Base-by-base conservation (phyloP, 2,797 vertebrate species). In the Parauchenoglanis ngamensis region DNA sequence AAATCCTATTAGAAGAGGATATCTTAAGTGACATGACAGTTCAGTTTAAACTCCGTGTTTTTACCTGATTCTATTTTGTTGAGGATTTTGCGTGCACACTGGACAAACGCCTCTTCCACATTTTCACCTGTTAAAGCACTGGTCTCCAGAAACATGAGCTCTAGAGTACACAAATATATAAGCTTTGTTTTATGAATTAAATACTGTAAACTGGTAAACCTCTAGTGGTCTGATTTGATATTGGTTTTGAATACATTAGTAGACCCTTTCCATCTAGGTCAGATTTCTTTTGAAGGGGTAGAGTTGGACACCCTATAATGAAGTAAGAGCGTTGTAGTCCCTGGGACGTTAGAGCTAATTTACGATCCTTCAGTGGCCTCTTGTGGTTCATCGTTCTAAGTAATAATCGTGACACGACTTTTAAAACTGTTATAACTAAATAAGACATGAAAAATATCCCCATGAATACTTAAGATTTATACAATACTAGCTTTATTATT, bases 31-130 rank as follows among this genome's bases (percentile, higher is more conserved):
- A 31, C 28, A 56, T 25, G 6, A 8, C 77, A 85, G 10, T 40
- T 54, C 7, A 17, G 73, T 25, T 40, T 72, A 0, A 81, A 56
- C 0, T 86, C 57, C 70, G 31, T 28, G 85, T 31, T 56, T 67
- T 28, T 92, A 98, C 98, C 98, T 90, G 98, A 98, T 90, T 98
- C 98, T 0, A 98, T 98, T 94, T 98, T 98, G 93, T 97, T 98
- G 87, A 98, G 95, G 90, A 98, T 98, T 94, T 97, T 98, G 70
- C 98, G 95, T 23, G 97, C 97, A 12, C 98, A 98, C 92, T 98
- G 98, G 40, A 98, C 93, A 91, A 98, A 98, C 0, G 97, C 98
- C 90, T 98, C 98, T 87, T 98, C 97, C 65, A 98, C 98, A 0
- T 98, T 98, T 92, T 98, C 97, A 0, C 98, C 97, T 0, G 97